Base-by-base conservation (phyloP, 2,113 vertebrate species). In the Odontophorus gujanensis region DNA sequence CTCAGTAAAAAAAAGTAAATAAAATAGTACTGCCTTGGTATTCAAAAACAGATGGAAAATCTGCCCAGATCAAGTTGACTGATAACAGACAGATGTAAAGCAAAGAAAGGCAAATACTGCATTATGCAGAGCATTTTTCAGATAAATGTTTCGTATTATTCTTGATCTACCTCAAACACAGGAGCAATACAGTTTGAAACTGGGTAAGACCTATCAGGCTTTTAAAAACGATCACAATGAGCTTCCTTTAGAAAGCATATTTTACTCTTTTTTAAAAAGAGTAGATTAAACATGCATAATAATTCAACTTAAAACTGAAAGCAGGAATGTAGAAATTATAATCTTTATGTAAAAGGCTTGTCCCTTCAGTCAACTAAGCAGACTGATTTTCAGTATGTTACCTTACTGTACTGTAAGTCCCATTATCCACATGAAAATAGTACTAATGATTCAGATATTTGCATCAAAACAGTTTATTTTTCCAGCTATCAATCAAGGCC, bases 341-440 rank as follows among this genome's bases (percentile, higher is more conserved):
- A 24, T 32, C 28, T 62, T 51, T 45, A 8, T 32, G 16, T 58
- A 66, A 22, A 47, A 85, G 16, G 16, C 22, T 43, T 1, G 0
- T 26, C 42, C 53, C 74, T 43, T 67, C 6, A 6, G 74, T 14
- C 9, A 63, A 21, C 51, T 51, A 42, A 53, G 9, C 22, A 30
- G 16, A 32, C 18, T 59, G 6, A 7, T 24, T 78, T 81, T 72
- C 5, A 83, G 14, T 51, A 24, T 53, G 9, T 38, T 47, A 57
- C 1, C 55, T 63, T 36, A 22, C 30, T 26, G 48, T 34, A 71
- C 26, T 48, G 4, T 43, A 68, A 48, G 30, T 77, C 11, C 80
- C 83, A 55, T 15, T 32, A 76, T 11, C 16, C 21, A 68, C 0
- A 0, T 34, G 30, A 17, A 73, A 74, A 77, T 85, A 1, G 9